These are phyloP conservation scores for Eleutherodactylus coqui DNA, from an alignment of 2,797 vertebrate species.

Conservation along the genomic window DNA sequence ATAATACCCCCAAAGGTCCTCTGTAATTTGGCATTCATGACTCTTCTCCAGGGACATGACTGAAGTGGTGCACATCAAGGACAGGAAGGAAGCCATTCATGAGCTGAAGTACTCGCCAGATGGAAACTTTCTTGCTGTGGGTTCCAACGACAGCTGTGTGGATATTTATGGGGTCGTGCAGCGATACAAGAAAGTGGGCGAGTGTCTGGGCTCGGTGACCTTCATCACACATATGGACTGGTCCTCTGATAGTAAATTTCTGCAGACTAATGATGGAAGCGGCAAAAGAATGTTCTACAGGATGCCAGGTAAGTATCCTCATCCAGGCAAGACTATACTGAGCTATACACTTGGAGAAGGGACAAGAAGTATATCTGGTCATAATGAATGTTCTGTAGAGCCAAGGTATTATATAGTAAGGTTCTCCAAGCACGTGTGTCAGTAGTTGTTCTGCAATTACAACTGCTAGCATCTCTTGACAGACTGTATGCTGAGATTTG, in stretches of 20 bases:
- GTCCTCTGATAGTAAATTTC: slow-evolving; percentile 93
- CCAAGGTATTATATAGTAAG: too few species aligned
- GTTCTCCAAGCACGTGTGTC: too few species aligned
- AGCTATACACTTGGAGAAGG: too few species aligned
- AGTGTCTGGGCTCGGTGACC: slow-evolving; percentile 89
- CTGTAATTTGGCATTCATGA: background rate
- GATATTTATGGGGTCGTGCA: slow-evolving; percentile 95
- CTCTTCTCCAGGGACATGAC: slow-evolving; percentile 92
- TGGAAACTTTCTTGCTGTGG: slow-evolving; percentile 92
- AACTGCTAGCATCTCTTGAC: background rate
- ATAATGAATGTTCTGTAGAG: background rate
- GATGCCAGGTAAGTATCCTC: slow-evolving; percentile 89
- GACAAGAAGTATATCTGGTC: background rate
- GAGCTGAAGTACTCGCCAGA: slow-evolving; percentile 98
- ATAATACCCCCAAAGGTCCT: background rate
- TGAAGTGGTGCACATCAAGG: slow-evolving; percentile 98
- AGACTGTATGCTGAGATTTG: too few species aligned
- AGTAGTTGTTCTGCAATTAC: background rate
- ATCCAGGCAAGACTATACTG: background rate
- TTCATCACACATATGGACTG: slow-evolving; percentile 99
- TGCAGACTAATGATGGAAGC: slow-evolving; percentile 96
- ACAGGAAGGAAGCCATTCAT: slow-evolving; percentile 97
- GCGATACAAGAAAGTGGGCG: slow-evolving; percentile 96
- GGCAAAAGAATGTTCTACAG: slow-evolving; percentile 92
- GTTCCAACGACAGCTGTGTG: slow-evolving; percentile 94